Base-by-base conservation (phyloP, 2,888 invertebrate species). In the Parnassius glacialis region DNA sequence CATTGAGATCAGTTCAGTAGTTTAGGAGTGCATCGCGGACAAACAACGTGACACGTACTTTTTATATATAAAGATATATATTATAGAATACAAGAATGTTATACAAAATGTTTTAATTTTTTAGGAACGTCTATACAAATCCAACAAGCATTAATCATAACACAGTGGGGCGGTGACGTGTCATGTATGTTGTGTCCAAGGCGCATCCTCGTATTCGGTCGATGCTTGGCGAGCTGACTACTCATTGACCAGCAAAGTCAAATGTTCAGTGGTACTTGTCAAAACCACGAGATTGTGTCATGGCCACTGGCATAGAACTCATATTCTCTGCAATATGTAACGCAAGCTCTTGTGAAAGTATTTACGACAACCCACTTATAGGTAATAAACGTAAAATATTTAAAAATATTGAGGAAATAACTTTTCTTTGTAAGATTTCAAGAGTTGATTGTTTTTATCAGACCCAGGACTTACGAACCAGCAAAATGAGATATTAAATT, bases 311-410 rank as follows among this genome's bases (percentile, higher is more conserved):
- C 52, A 66, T 90, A 68, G 86, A 89, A 48, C 75, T 91, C 34
- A 86, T 92, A 58, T 78, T 89, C 58, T 82, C 90, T 7, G 73
- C 88, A 47, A 77, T 92, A 67, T 92, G 91, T 74, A 92, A 91
- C 68, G 84, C 84, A 1, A 85, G 85, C 2, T 79, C 84, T 68
- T 91, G 91, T 71, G 82, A 84, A 58, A 68, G 76, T 12, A 67
- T 80, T 16, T 81, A 81, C 70, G 84, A 87, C 68, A 85, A 84
- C 57, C 74, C 83, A 10, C 9, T 72, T 3, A 45, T 70, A 68
- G 83, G 84, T 85, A 67, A 13, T 5, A 13, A 48, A 48, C 10
- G 16, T 13, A 48, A 13, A 13, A 13, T 9, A 48, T 43, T 43
- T 34, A 34, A 43, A 10, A 43, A 43, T 43, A 43, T 43, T 11